A percentile compares a stretch with the other conserved stretches of the same genome.
Conservation (phyloP, 1,140 invertebrate species). For the Penaeus chinensis region DNA sequence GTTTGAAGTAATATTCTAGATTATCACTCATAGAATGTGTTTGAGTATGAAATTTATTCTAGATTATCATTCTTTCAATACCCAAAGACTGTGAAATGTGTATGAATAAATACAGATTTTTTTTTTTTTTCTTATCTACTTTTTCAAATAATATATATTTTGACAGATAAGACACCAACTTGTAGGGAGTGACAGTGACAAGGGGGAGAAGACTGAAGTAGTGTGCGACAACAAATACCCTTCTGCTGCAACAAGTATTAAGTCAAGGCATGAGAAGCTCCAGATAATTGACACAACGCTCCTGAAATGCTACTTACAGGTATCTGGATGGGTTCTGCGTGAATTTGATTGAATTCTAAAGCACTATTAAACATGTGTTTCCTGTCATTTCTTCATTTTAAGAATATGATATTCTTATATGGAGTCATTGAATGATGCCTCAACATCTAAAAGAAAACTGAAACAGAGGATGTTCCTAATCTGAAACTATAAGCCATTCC, state of each 20-base stretch:
- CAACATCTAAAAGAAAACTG: too few species aligned
- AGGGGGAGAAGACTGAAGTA: neutral
- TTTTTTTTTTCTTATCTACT: neutral
- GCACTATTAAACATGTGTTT: too few species aligned
- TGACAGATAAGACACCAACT: constrained; percentile 64
- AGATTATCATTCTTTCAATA: too few species aligned
- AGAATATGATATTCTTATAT: too few species aligned
- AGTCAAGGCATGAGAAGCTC: constrained; percentile 75
- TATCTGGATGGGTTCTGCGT: constrained; percentile 66
- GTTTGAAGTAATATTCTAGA: too few species aligned
- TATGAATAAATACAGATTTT: neutral
- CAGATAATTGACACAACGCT: constrained; percentile 97
- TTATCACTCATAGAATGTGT: too few species aligned
- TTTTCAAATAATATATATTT: neutral
- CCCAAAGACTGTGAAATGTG: too few species aligned
- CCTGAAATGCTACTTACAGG: constrained; percentile 95
- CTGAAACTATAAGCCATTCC: too few species aligned
- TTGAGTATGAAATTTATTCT: too few species aligned
- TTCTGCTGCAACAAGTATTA: constrained; percentile 16
- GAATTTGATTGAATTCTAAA: neutral
- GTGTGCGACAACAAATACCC: constrained; percentile 18
- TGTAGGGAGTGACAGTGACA: constrained; percentile 64
- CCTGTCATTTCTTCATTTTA: too few species aligned
- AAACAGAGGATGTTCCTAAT: too few species aligned
- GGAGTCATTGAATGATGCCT: too few species aligned